A percentile compares a stretch with the other conserved stretches of the same genome.
These are phyloP conservation scores for Paradisaea rubra DNA, from an alignment of 2,113 vertebrate genomes.

Conservation along the genomic window DNA sequence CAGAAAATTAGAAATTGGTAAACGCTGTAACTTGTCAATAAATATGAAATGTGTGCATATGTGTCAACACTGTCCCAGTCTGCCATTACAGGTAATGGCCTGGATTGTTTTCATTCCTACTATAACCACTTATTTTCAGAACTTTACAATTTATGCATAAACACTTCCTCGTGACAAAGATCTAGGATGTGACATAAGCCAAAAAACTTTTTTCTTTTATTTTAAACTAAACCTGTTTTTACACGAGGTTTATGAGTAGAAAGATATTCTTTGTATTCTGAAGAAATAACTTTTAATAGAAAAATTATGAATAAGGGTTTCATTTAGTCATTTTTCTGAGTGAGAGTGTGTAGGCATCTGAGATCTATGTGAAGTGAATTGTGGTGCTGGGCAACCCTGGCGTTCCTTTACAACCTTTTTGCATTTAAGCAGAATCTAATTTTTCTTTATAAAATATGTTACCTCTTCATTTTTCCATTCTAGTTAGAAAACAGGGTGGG, in stretches of 20 bases:
- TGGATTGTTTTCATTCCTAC: not conserved
- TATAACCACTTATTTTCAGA: not conserved
- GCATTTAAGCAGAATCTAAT: not conserved
- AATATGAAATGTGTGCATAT: not conserved
- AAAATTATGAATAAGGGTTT: not conserved
- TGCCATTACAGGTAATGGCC: not conserved
- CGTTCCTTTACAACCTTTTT: not conserved
- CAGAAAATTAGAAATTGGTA: constrained; percentile 9
- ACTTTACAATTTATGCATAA: not conserved
- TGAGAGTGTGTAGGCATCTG: not conserved
- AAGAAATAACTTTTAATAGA: not conserved
- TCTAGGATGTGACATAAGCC: not conserved
- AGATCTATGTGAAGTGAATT: not conserved
- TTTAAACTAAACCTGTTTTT: not conserved
- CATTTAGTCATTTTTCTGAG: not conserved
- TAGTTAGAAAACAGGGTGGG: not conserved
- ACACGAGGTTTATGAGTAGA: not conserved
- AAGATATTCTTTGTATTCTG: not conserved
- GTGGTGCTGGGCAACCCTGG: not conserved
- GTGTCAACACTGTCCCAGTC: not conserved
- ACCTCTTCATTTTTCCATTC: not conserved
- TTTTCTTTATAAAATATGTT: not conserved
- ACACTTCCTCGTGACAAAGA: not conserved
- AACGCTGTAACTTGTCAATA: not conserved
- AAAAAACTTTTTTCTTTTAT: not conserved